These are phyloP conservation scores for Drosophila algonquin DNA, from an alignment of 2,888 invertebrate genomes.

Conservation along the genomic window DNA sequence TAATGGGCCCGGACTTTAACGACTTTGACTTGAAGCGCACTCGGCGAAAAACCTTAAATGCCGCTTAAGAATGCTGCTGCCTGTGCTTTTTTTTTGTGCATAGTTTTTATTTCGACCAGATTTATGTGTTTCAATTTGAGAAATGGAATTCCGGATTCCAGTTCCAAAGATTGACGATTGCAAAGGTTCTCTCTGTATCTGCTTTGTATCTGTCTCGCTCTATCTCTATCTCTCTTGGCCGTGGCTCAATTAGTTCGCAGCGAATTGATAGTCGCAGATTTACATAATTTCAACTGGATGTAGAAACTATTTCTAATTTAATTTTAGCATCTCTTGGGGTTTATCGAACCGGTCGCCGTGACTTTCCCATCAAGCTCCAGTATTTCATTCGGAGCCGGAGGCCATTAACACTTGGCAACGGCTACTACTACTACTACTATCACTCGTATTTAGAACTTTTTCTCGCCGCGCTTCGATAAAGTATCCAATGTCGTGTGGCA, in stretches of 20 bases:
- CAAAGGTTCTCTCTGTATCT: not conserved
- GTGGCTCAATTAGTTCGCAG: constrained; percentile 45
- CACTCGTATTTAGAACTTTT: constrained; percentile 58
- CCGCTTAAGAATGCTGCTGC: constrained; percentile 26
- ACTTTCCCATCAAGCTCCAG: constrained; percentile 23
- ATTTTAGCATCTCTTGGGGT: constrained; percentile 39
- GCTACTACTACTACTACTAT: not conserved
- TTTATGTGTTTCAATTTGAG: constrained; percentile 62
- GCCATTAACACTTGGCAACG: constrained; percentile 48
- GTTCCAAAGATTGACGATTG: constrained; percentile 51
- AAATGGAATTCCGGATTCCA: constrained; percentile 68
- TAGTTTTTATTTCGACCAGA: constrained; percentile 33
- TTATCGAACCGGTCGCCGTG: constrained; percentile 52
- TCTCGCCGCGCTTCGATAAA: constrained; percentile 11
- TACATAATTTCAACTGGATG: constrained; percentile 52
- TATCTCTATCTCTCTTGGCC: not conserved
- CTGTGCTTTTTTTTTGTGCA: constrained; percentile 20
- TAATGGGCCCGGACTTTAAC: constrained; percentile 61
- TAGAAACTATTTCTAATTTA: constrained; percentile 36
- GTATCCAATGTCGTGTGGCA: constrained; percentile 51
- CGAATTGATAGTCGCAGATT: constrained; percentile 44
- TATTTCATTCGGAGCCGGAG: constrained; percentile 35
- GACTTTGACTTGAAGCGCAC: constrained; percentile 59
- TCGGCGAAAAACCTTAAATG: constrained; percentile 40
- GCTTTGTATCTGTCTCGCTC: not conserved